Conservation (phyloP, 64 coral and sea anemone genomes). For the Orbicella faveolata region DNA sequence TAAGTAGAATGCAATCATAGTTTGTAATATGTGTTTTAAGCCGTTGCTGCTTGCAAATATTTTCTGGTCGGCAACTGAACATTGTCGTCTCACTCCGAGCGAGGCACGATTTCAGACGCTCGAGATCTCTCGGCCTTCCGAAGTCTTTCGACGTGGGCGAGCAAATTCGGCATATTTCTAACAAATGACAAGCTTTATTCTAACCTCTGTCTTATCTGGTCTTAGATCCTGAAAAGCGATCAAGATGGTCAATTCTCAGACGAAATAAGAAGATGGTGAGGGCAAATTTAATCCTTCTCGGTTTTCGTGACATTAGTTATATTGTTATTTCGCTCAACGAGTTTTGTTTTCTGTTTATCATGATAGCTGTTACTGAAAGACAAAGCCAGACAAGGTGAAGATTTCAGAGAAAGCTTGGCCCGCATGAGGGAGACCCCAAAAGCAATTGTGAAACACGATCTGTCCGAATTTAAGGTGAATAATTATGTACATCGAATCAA, state of each 20-base stretch:
- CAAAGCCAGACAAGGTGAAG: slow-evolving; percentile 56
- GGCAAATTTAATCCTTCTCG: neutral
- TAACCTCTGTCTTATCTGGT: neutral
- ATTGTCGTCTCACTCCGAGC: too few relatives aligned
- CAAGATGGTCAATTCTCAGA: slow-evolving; percentile 85
- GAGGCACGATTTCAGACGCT: too few relatives aligned
- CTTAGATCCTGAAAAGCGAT: slow-evolving; percentile 82
- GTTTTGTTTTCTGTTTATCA: neutral
- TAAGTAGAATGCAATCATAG: neutral
- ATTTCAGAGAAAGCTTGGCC: slow-evolving; percentile 76
- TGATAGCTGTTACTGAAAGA: slow-evolving; percentile 11
- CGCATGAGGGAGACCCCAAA: slow-evolving; percentile 70
- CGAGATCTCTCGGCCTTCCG: neutral
- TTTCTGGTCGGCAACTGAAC: too few relatives aligned
- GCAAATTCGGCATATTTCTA: neutral
- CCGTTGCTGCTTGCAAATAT: neutral
- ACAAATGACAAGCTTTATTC: neutral
- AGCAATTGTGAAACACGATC: slow-evolving; percentile 51
- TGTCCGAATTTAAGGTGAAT: slow-evolving; percentile 81
- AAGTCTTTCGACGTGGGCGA: neutral
- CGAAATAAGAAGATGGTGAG: slow-evolving; percentile 91
- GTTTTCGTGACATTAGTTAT: neutral
- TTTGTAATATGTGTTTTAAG: neutral
- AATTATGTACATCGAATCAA: neutral
- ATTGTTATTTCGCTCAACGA: neutral